Conservation (phyloP, 2,888 invertebrate genomes). For the Latrodectus elegans region DNA sequence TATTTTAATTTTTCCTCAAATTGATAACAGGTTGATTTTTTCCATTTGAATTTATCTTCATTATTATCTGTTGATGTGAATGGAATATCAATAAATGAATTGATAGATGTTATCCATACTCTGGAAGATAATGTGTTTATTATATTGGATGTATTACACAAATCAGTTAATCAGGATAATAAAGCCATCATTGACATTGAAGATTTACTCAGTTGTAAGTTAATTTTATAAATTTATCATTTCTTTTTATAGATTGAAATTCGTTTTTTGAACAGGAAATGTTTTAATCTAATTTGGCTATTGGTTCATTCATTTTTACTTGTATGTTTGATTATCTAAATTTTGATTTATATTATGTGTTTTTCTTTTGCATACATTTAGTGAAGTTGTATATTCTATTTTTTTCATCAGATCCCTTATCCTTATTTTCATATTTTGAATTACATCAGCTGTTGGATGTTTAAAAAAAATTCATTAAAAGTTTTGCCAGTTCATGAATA, state of each 20-base stretch:
- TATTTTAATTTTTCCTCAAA: neutral
- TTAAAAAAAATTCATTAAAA: neutral
- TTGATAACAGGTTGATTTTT: constrained; percentile 18
- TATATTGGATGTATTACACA: neutral
- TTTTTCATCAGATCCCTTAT: constrained; percentile 3
- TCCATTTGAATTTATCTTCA: neutral
- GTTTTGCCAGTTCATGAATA: constrained; percentile 35
- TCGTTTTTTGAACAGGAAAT: neutral
- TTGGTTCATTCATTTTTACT: neutral
- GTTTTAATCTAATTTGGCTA: neutral
- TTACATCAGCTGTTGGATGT: constrained; percentile 34
- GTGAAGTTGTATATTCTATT: neutral
- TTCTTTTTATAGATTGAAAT: neutral
- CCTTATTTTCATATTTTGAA: constrained; percentile 30
- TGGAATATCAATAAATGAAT: constrained; percentile 6
- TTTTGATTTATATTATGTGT: neutral
- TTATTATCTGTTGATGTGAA: constrained; percentile 7
- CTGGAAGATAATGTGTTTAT: constrained; percentile 7
- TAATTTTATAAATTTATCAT: neutral
- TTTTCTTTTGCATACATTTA: neutral
- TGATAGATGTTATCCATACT: neutral
- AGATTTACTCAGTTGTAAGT: constrained; percentile 13
- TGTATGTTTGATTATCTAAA: neutral
- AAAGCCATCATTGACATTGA: neutral
- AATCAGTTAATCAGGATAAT: neutral